Conservation (phyloP, 2,113 vertebrate species). For the Podiceps cristatus region DNA sequence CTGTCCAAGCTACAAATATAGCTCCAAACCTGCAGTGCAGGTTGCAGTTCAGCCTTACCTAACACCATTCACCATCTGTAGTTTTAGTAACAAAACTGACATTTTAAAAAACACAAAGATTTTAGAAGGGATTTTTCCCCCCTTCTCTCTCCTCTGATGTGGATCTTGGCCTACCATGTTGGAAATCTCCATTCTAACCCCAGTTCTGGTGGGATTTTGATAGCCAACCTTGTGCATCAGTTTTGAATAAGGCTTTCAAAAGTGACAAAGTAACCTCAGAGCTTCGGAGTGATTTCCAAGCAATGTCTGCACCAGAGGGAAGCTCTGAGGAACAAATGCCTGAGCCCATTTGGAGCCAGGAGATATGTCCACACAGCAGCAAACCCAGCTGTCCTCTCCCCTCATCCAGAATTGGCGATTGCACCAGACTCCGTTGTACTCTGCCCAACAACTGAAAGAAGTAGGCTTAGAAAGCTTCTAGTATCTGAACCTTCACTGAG, state of each 20-base stretch:
- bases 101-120: neutral
- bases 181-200: neutral
- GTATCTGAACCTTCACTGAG: neutral
- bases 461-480: neutral
- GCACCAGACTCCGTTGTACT: neutral
- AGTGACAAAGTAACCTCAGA: neutral
- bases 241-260: neutral
- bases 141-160: neutral
- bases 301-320: neutral
- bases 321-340: neutral
- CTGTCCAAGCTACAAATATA: neutral
- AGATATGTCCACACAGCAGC: neutral
- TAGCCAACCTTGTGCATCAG: accelerated
- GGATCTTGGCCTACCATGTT: neutral
- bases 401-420: neutral
- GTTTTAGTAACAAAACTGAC: neutral
- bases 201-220: neutral
- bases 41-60: neutral
- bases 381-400: neutral
- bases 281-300: neutral
- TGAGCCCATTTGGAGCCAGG: neutral
- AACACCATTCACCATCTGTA: neutral
- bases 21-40: neutral
- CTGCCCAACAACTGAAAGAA: neutral
- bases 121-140: neutral